A percentile compares a stretch with the other conserved stretches of the same genome.
Evolutionary conservation across 92 coral and sea anemone genomes (phyloP).

Genomic region (Meandrina meandrites): DNA sequence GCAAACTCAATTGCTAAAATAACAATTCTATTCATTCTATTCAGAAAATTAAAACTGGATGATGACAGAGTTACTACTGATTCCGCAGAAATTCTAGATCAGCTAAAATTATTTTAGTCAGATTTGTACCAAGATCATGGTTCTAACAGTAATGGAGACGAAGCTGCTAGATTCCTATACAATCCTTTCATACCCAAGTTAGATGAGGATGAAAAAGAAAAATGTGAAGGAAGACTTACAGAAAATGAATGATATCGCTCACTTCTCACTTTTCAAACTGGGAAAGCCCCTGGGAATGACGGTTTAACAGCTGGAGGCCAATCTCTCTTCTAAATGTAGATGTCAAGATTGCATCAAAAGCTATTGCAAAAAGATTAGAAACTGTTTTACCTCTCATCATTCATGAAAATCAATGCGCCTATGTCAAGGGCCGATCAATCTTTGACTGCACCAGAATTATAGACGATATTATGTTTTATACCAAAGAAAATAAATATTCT

Average conservation of each 20-base stretch:
- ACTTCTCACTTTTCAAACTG: background rate
- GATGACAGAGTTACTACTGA: background rate
- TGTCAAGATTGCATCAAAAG: too few species aligned
- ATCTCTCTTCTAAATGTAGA: too few species aligned
- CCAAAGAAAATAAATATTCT: constrained; percentile 7
- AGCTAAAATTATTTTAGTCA: too few species aligned
- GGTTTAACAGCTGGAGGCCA: too few species aligned
- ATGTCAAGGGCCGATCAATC: constrained; percentile 7
- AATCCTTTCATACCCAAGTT: background rate
- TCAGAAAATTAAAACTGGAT: background rate
- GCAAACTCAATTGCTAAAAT: too few species aligned
- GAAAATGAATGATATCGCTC: background rate
- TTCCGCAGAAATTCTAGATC: too few species aligned
- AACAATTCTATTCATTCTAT: too few species aligned
- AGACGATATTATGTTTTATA: background rate
- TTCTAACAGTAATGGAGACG: too few species aligned
- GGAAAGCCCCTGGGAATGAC: too few species aligned
- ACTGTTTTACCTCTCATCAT: background rate
- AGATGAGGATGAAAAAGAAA: background rate
- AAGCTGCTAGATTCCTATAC: background rate
- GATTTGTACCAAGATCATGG: too few species aligned
- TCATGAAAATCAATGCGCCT: background rate
- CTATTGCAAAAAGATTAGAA: constrained; percentile 1
- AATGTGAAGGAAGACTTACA: background rate
- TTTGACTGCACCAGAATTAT: constrained; percentile 16